These are phyloP conservation scores for Apamea crenata DNA, from an alignment of 2,888 invertebrate species.

Conservation along the genomic window DNA sequence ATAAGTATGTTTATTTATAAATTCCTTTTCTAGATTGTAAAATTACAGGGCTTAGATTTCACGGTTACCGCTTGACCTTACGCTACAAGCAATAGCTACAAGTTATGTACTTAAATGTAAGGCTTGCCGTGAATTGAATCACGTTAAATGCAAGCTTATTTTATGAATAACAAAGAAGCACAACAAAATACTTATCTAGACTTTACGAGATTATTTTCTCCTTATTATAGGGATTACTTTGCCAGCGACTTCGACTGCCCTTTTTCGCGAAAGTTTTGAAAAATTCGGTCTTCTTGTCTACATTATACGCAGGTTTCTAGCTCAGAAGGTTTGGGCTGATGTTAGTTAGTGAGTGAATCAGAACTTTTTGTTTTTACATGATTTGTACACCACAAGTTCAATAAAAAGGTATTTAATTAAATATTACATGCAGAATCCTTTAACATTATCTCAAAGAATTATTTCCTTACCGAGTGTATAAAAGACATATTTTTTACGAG, in stretches of 20 bases:
- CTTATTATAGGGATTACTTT: too few species aligned
- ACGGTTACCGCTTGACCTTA: neutral
- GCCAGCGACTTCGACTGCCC: too few species aligned
- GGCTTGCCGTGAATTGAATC: neutral
- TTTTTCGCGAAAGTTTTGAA: too few species aligned
- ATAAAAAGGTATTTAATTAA: neutral
- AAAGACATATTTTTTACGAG: conserved; percentile 20
- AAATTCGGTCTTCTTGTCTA: neutral
- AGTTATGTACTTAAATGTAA: neutral
- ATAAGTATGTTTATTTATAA: neutral
- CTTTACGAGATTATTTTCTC: too few species aligned
- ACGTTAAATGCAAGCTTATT: too few species aligned
- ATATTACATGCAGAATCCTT: neutral
- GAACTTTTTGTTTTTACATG: neutral
- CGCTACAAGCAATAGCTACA: neutral
- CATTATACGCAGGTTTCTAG: neutral
- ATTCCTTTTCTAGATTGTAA: neutral
- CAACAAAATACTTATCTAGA: too few species aligned
- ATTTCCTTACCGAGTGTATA: neutral
- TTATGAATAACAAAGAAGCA: too few species aligned
- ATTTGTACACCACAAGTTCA: neutral
- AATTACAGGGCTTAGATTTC: neutral
- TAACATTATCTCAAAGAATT: neutral
- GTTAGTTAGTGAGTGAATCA: neutral
- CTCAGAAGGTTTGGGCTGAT: neutral